Evolutionary conservation across 2,113 vertebrate species (phyloP).

Genomic region (Plotosus lineatus): DNA sequence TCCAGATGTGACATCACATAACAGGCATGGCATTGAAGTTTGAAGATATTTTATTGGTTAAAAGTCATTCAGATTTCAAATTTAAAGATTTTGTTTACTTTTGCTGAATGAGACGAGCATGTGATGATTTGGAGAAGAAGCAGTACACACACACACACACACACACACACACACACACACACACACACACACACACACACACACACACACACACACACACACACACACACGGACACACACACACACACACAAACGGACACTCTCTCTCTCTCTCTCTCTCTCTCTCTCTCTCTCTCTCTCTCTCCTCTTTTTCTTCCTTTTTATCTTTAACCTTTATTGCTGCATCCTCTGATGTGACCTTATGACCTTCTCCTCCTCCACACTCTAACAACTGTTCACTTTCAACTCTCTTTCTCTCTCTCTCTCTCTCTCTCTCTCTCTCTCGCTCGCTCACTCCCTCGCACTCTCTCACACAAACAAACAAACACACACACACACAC

Average conservation of each 20-base stretch:
- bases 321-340: conserved; percentile 2
- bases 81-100: background rate
- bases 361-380: background rate
- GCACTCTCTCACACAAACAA: no score
- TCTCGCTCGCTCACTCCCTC: no score
- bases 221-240: conserved; percentile 4
- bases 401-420: no score
- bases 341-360: conserved; percentile 18
- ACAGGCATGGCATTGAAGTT: no score
- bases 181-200: background rate
- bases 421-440: no score
- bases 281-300: background rate
- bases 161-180: background rate
- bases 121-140: background rate
- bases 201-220: conserved; percentile 11
- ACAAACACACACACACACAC: no score
- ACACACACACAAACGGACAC: conserved; percentile 6
- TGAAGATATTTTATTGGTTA: no score
- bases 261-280: background rate
- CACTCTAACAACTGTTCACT: conserved; percentile 15
- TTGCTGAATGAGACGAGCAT: background rate
- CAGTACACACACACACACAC: background rate
- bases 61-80: no score
- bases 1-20: no score
- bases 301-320: background rate